Evolutionary conservation across 1,140 invertebrate species (phyloP).

Genomic region (Anadara kagoshimensis): DNA sequence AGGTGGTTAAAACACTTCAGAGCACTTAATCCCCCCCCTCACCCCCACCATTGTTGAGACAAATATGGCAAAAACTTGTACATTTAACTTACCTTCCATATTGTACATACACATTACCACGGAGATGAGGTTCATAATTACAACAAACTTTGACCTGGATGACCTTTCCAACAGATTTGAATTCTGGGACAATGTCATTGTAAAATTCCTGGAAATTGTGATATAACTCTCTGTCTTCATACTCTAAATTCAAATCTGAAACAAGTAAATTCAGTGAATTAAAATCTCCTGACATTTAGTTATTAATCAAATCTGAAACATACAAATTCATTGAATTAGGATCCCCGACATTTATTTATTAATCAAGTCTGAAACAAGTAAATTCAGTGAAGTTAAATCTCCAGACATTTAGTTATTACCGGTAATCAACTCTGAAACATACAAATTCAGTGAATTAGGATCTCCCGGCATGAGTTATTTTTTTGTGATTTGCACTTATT

Average conservation of each 20-base stretch:
- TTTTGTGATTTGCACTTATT: too few species aligned
- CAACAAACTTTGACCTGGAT: conserved; percentile 89
- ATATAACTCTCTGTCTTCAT: conserved; percentile 87
- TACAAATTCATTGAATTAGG: too few species aligned
- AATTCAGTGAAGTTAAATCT: background rate
- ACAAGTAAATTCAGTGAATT: background rate
- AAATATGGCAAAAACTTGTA: background rate
- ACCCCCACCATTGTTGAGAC: background rate
- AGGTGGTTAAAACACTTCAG: too few species aligned
- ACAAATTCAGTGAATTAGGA: background rate
- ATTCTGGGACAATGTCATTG: conserved; percentile 87
- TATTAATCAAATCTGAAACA: background rate
- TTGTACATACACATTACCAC: conserved; percentile 94
- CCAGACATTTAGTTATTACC: background rate
- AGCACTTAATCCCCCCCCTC: too few species aligned
- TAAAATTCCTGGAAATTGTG: conserved; percentile 91
- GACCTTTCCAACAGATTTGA: conserved; percentile 86
- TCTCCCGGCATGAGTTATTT: too few species aligned
- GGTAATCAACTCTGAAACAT: background rate
- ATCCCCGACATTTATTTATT: too few species aligned
- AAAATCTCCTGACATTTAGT: background rate
- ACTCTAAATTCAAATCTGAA: conserved; percentile 86
- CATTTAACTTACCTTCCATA: conserved; percentile 78
- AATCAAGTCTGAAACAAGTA: background rate
- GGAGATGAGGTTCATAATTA: conserved; percentile 89